Percentiles rank a stretch among this genome's conserved stretches.
Evolutionary conservation across 2,113 vertebrate genomes (phyloP).

Genomic region (Aythya baeri): DNA sequence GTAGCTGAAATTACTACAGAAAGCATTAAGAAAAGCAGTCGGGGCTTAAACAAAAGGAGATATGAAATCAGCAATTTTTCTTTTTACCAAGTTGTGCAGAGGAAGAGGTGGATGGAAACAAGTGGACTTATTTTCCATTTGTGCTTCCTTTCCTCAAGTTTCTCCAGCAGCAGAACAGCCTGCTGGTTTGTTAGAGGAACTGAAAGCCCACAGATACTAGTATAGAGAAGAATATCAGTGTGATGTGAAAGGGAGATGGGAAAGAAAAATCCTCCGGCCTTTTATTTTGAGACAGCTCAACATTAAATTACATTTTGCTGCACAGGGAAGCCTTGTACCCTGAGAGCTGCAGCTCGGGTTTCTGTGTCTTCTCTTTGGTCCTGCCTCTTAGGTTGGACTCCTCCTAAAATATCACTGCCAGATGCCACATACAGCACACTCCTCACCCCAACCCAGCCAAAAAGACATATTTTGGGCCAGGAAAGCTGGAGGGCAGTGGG

Average conservation of each 20-base stretch:
- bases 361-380: not conserved
- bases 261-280: not conserved
- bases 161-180: slow-evolving; percentile 56
- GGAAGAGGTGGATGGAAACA: slow-evolving; percentile 28
- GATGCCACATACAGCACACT: not conserved
- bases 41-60: slow-evolving; percentile 26
- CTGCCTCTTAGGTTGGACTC: not conserved
- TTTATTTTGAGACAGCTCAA: slow-evolving; percentile 24
- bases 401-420: not conserved
- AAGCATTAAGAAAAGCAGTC: slow-evolving; percentile 59
- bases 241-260: not conserved
- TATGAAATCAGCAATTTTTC: not conserved
- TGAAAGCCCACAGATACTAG: slow-evolving; percentile 30
- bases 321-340: rapidly evolving
- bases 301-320: not conserved
- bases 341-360: not conserved
- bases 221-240: slow-evolving; percentile 26
- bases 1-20: slow-evolving; percentile 47
- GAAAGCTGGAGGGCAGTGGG: not conserved
- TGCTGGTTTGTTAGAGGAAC: slow-evolving; percentile 29
- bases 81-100: not conserved
- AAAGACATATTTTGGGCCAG: not conserved
- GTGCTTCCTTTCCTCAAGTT: slow-evolving; percentile 39
- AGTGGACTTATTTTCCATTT: slow-evolving; percentile 52
- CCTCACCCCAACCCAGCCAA: not conserved